Conservation (phyloP, 2,113 vertebrate species). For the Athene cunicularia region DNA sequence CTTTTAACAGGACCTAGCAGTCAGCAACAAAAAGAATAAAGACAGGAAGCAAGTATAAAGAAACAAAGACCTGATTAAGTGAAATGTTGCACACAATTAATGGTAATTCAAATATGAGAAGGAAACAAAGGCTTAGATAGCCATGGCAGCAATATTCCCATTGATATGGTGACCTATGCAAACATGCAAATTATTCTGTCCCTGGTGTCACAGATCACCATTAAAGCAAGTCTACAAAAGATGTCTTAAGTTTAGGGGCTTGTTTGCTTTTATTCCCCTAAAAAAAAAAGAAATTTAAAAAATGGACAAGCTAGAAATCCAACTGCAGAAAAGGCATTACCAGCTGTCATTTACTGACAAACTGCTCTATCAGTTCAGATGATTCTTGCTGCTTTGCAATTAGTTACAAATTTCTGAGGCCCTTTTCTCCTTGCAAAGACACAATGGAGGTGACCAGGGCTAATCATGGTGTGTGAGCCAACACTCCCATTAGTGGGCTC, state of each 20-base stretch:
- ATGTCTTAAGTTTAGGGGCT: not conserved
- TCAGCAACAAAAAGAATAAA: not conserved
- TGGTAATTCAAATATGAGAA: not conserved
- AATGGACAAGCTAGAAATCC: not conserved
- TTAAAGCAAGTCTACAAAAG: not conserved
- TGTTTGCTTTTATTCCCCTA: not conserved
- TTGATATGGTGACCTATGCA: not conserved
- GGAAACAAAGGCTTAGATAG: not conserved
- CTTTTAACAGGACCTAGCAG: not conserved
- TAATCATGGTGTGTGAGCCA: not conserved
- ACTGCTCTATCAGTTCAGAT: not conserved
- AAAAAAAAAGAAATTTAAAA: not conserved
- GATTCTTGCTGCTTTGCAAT: not conserved
- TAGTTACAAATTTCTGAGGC: not conserved
- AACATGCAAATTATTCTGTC: not conserved
- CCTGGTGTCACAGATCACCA: not conserved
- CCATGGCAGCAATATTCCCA: not conserved
- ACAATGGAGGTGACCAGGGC: not conserved
- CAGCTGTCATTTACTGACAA: not conserved
- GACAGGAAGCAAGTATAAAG: not conserved
- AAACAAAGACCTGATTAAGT: not conserved
- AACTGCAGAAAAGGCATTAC: not conserved
- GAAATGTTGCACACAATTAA: not conserved
- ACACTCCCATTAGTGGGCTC: not conserved
- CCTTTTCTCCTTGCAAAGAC: not conserved